These are phyloP conservation scores for Alcedo quadribrachys DNA, from an alignment of 2,797 vertebrate species.

Conservation along the genomic window DNA sequence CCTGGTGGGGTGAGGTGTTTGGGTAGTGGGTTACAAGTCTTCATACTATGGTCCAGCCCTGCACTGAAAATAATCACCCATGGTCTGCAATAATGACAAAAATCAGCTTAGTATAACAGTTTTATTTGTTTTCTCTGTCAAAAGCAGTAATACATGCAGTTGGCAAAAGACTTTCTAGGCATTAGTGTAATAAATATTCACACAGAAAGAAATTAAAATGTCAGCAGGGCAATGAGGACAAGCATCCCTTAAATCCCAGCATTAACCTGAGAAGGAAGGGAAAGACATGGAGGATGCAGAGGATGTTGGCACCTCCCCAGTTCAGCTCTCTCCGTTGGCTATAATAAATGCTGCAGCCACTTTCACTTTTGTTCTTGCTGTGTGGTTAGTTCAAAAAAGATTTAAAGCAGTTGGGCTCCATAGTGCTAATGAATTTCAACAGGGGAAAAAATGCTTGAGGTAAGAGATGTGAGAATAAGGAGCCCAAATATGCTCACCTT, in stretches of 20 bases:
- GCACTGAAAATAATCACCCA: background rate
- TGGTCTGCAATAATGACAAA: background rate
- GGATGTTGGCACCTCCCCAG: background rate
- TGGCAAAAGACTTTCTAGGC: constrained; percentile 28
- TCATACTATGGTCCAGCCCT: background rate
- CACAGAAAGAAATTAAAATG: background rate
- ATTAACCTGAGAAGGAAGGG: background rate
- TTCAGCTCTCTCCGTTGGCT: background rate
- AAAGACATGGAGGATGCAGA: background rate
- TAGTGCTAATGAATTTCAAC: background rate
- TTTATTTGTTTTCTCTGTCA: constrained; percentile 62
- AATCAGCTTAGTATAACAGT: background rate
- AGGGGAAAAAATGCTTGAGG: constrained; percentile 23
- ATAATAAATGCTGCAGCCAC: background rate
- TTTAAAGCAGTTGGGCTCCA: background rate
- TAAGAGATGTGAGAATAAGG: constrained; percentile 2
- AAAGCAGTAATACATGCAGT: constrained; percentile 36
- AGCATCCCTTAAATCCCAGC: background rate
- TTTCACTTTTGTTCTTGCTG: background rate
- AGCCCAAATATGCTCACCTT: background rate
- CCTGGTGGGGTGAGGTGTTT: background rate
- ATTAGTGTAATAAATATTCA: background rate
- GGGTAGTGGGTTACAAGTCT: background rate
- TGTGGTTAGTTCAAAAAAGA: background rate
- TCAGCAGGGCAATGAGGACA: background rate